Percentiles rank a stretch among this genome's conserved stretches.
phyloP scores from a whole-genome alignment of 2,888 invertebrate genomes.

The Metacarcinus magister region DNA sequence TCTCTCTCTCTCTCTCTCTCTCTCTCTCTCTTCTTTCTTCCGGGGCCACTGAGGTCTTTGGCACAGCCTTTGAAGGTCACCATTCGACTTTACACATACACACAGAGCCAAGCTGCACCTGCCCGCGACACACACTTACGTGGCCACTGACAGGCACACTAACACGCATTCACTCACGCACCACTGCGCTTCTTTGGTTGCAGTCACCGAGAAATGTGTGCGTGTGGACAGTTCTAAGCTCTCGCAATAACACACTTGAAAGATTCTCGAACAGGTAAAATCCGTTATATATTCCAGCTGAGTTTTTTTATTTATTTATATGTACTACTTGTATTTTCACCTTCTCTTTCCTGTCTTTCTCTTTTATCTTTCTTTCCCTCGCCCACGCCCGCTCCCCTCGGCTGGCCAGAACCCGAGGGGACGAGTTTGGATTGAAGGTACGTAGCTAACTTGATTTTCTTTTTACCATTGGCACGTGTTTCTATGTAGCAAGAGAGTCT shows the following conservation, averaged over 20 bases:
- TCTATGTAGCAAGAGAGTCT: not conserved
- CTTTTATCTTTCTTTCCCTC: conserved; percentile 6
- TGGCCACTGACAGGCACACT: not conserved
- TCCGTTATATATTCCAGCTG: not conserved
- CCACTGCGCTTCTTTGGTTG: conserved; percentile 12
- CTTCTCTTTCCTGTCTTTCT: not conserved
- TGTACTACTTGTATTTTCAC: not conserved
- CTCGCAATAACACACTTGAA: not conserved
- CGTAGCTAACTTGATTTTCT: not conserved
- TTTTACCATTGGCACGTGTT: not conserved
- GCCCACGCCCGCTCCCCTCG: not conserved
- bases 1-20: not conserved
- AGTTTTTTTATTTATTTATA: not conserved
- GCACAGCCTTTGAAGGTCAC: not conserved
- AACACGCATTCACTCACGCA: not conserved
- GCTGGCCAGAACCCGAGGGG: conserved; percentile 50
- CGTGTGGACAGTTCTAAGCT: not conserved
- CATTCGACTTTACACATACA: not conserved
- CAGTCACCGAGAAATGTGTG: not conserved
- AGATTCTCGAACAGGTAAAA: not conserved
- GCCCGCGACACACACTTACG: not conserved
- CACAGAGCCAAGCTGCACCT: not conserved
- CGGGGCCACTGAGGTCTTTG: not conserved
- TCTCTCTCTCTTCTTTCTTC: not conserved
- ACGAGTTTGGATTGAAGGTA: not conserved